Evolutionary conservation across 2,888 invertebrate species (phyloP), one percentile per base, ranked within the genome.

Genomic region (Perizoma flavofasciatum): DNA sequence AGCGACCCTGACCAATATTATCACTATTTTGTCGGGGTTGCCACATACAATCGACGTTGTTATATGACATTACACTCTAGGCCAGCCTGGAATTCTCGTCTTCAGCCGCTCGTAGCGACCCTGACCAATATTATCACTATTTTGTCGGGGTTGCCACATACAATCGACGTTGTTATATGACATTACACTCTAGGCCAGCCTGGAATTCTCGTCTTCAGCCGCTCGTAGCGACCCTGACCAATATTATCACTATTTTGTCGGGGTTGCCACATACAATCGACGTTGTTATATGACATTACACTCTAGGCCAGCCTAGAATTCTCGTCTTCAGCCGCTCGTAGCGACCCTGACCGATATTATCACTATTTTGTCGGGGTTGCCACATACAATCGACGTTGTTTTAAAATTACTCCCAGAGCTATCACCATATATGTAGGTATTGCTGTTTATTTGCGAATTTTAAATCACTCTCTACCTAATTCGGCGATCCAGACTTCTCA

Each of bases 181-280:
- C 9, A 10, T 37, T n/a, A 22, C 22, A 22, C 22, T 22, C 3
- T 22, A 46, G 47, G 11, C 8, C 46, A 9, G 5, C 9, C 39
- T 50, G 57, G 35, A 45, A 54, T 53, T 34, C 46, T 46, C n/a
- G 41, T 41, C 32, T 43, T 48, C 58, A 32, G 39, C 41, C 59
- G n/a, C n/a, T n/a, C n/a, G n/a, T n/a, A n/a, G n/a, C n/a, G 57
- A 54, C 66, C 61, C 52, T 63, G 63, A 55, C 66, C 59, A 37
- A 51, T 48, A 55, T 61, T 22, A 44, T 37, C 44, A 11, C 48
- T 37, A 34, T 39, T 43, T 41, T 4, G 5, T 7, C 37, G 63
- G 66, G 66, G 62, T 33, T 60, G 65, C 33, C 10, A 3, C 43
- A 4, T 7, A 22, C 22, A 22, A 22, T n/a, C n/a, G n/a, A n/a